A percentile compares a stretch with the other conserved stretches of the same genome.
These are phyloP conservation scores for Forbesichthys agassizii DNA, from an alignment of 2,113 vertebrate species.

Conservation along the genomic window DNA sequence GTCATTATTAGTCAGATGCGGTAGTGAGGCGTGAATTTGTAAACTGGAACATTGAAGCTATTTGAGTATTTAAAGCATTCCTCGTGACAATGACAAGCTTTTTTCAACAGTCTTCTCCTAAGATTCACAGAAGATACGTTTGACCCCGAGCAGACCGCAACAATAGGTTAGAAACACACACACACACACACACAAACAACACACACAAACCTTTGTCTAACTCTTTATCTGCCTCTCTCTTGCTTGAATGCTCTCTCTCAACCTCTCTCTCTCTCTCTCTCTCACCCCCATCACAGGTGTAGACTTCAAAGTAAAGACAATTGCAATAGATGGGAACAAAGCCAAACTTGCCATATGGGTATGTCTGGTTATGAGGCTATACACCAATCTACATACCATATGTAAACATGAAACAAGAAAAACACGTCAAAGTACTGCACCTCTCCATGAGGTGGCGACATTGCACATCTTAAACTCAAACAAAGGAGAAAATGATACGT, in stretches of 20 bases:
- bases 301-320: conserved; percentile 99
- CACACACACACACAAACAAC: background rate
- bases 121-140: conserved; percentile 97
- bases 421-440: conserved; percentile 22
- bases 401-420: conserved; percentile 17
- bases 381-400: background rate
- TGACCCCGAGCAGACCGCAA: conserved; percentile 93
- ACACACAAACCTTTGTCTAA: background rate
- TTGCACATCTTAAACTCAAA: conserved; percentile 3
- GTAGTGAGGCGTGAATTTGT: too few relatives aligned
- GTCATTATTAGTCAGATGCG: too few relatives aligned
- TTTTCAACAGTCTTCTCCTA: conserved; percentile 65
- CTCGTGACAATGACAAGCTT: conserved; percentile 9
- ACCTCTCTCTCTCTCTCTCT: background rate
- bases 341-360: conserved; percentile 99
- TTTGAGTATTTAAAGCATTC: background rate
- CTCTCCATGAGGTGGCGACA: conserved; percentile 49
- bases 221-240: background rate
- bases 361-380: conserved; percentile 48
- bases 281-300: conserved; percentile 79
- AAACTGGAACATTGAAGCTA: too few relatives aligned
- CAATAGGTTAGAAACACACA: conserved; percentile 82
- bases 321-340: conserved; percentile 95
- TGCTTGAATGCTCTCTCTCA: background rate
- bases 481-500: background rate